These are phyloP conservation scores for Laothoe populi DNA, from an alignment of 2,888 invertebrate species.

Conservation along the genomic window DNA sequence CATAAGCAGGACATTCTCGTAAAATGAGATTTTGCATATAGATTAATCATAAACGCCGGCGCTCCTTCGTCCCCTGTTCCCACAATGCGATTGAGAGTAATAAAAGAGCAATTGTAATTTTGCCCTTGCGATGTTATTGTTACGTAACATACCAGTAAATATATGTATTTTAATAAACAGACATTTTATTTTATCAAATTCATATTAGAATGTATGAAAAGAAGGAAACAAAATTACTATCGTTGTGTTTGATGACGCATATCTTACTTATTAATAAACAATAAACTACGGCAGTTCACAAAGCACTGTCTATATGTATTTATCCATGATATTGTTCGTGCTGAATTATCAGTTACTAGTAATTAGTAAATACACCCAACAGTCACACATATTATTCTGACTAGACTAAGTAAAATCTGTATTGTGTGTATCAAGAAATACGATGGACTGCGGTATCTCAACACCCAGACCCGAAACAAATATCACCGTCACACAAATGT, in stretches of 20 bases:
- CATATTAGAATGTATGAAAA: too few species aligned
- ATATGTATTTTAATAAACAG: not conserved
- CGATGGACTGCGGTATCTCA: too few species aligned
- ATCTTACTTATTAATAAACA: slow-evolving; percentile 5
- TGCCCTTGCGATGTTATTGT: slow-evolving; percentile 38
- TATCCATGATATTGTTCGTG: slow-evolving; percentile 52
- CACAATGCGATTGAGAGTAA: slow-evolving; percentile 43
- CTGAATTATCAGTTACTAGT: slow-evolving; percentile 46
- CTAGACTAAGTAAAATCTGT: too few species aligned
- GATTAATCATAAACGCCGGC: slow-evolving; percentile 50
- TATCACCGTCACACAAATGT: too few species aligned
- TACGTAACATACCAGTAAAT: not conserved
- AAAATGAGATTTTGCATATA: slow-evolving; percentile 41
- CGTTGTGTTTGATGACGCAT: not conserved
- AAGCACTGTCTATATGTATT: not conserved
- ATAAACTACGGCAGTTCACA: not conserved
- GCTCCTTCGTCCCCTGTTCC: slow-evolving; percentile 46
- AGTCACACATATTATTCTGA: too few species aligned
- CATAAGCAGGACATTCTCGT: slow-evolving; percentile 12
- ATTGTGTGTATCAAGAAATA: too few species aligned
- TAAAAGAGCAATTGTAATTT: slow-evolving; percentile 44
- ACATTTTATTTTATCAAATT: too few species aligned
- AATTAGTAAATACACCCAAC: too few species aligned
- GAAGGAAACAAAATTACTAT: not conserved
- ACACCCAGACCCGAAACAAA: too few species aligned